Evolutionary conservation across 2,797 vertebrate species (phyloP), one percentile per base, ranked within the genome.

Genomic region (Scolopax rusticola): DNA sequence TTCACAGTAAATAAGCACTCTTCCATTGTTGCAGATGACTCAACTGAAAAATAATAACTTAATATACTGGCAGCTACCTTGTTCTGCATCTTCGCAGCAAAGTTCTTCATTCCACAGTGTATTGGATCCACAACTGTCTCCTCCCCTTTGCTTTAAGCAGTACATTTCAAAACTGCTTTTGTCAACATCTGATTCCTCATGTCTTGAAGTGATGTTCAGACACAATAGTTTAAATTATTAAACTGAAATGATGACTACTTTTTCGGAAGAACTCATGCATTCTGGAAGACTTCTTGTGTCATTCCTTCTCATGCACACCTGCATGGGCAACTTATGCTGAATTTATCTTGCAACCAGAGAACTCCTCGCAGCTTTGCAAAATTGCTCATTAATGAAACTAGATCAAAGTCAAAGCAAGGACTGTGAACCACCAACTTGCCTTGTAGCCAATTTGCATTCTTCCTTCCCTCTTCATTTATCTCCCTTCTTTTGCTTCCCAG

Each of bases 401-500:
- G 85, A 96, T 95, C 91, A 96, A 94, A 95, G 90, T 69, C 73
- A 93, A 94, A 94, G 83, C 65, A 90, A 95, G 79, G 86, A 95
- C 90, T 85, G 71, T 84, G 93, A 97, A 86, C 80, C 15, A 90
- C 67, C 33, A 95, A 86, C 76, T 90, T 95, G 83, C 69, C 79
- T 95, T 91, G 70, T 92, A 94, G 85, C 69, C 85, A 91, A 65
- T 90, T 86, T 95, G 41, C 77, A 88, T 91, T 97, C 91, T 96
- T 95, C 90, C 80, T 91, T 94, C 61, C 59, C 47, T 87, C 74
- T 94, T 93, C 57, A 75, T 90, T 93, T 90, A 81, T 91, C 70
- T 95, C 33, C 28, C 38, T 86, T 75, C 47, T 88, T 93, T 84
- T 69, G 15, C 90, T 90, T 96, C 79, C 77, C 73, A 85, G 65